Percentiles rank a stretch among this genome's conserved stretches.
Evolutionary conservation across 2,113 vertebrate genomes (phyloP).

Genomic region (Trichomycterus rosablanca): DNA sequence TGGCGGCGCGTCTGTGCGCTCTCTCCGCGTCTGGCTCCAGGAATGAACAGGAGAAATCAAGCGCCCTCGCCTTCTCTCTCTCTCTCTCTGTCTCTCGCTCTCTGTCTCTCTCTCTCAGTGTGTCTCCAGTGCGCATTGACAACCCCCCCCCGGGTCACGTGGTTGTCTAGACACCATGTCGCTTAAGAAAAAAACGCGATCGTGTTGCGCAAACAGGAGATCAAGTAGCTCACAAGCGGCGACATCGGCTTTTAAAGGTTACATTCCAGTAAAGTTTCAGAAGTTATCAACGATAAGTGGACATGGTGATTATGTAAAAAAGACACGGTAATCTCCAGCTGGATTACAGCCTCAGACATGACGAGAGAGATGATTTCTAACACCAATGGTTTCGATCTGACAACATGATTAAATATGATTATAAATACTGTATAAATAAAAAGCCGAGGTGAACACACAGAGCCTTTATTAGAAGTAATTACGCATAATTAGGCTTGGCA

Average conservation of each 20-base stretch:
- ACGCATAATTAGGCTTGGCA: too few species aligned
- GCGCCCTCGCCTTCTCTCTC: constrained; percentile 55
- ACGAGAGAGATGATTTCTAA: too few species aligned
- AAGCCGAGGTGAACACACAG: too few species aligned
- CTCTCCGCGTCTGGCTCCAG: constrained; percentile 19
- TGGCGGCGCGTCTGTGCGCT: constrained; percentile 33
- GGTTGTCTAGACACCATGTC: constrained; percentile 96
- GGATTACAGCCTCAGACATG: too few species aligned
- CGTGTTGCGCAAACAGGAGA: constrained; percentile 91
- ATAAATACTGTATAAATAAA: too few species aligned
- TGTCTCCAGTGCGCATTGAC: constrained; percentile 77
- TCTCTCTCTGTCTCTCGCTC: constrained; percentile 25
- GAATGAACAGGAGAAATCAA: constrained; percentile 46
- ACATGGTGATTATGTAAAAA: constrained; percentile 25
- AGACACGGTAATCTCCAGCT: neutral
- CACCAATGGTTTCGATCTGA: too few species aligned
- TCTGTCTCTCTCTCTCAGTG: constrained; percentile 34
- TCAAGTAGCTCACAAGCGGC: constrained; percentile 75
- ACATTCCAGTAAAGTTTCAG: constrained; percentile 36
- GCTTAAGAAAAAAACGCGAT: constrained; percentile 85
- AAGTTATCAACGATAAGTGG: constrained; percentile 25
- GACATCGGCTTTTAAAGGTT: constrained; percentile 38
- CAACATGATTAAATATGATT: too few species aligned
- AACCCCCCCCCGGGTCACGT: constrained; percentile 83
- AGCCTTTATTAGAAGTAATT: too few species aligned